These are phyloP conservation scores for Thamnophis elegans DNA, from an alignment of 2,797 vertebrate species.

Conservation along the genomic window DNA sequence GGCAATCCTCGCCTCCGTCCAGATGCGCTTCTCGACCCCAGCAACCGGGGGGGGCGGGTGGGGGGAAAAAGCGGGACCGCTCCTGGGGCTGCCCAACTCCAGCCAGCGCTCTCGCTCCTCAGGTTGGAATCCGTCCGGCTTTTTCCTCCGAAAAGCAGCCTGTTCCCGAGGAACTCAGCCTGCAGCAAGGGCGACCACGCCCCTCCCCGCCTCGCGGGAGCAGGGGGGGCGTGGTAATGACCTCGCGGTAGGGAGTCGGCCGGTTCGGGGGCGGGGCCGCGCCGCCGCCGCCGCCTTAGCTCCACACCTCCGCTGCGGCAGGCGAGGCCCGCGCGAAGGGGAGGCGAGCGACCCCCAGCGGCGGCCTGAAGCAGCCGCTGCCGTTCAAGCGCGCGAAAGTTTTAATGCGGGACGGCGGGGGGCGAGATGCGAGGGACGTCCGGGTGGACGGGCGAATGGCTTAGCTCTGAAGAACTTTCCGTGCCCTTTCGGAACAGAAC, in stretches of 20 bases:
- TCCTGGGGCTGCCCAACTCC: neutral
- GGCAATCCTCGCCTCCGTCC: neutral
- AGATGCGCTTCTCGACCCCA: neutral
- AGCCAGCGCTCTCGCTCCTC: neutral
- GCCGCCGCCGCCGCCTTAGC: neutral
- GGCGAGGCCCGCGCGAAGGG: neutral
- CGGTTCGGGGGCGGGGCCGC: neutral
- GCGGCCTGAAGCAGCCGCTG: neutral
- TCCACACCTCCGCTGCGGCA: neutral
- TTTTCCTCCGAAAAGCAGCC: neutral
- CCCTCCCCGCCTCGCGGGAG: neutral
- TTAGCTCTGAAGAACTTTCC: neutral
- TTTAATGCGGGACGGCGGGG: fast-evolving
- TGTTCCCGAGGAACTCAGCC: neutral
- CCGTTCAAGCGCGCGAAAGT: neutral
- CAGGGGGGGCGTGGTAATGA: conserved; percentile 2
- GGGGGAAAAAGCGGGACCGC: neutral
- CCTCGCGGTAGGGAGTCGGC: neutral
- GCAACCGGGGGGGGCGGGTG: too few relatives aligned
- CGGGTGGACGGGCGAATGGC: neutral
- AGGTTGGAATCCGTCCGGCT: neutral
- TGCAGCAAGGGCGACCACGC: neutral
- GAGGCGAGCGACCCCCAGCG: conserved; percentile 2
- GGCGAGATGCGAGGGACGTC: neutral
- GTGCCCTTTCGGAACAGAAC: neutral